phyloP scores from a whole-genome alignment of 2,797 vertebrate genomes.

The Hybognathus amarus region DNA sequence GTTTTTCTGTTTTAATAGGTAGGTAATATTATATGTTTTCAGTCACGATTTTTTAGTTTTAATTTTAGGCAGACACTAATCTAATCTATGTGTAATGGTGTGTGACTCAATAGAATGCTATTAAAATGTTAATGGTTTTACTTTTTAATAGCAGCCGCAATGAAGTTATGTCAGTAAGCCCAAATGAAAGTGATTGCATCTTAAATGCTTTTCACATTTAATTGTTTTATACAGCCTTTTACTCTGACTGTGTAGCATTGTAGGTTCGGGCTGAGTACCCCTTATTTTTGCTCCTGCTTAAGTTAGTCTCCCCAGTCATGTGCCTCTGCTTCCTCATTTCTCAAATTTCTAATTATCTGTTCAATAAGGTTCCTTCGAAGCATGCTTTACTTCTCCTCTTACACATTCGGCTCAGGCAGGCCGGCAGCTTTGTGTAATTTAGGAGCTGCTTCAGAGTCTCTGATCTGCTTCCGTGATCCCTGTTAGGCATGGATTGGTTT shows the following conservation, averaged over 20 bases:
- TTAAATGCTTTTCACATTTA: neutral
- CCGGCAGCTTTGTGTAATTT: conserved; percentile 56
- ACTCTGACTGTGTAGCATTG: neutral
- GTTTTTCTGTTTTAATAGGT: neutral
- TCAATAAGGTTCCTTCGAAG: conserved; percentile 41
- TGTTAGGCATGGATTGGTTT: conserved; percentile 53
- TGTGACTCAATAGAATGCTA: neutral
- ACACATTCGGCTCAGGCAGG: conserved; percentile 53
- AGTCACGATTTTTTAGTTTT: neutral
- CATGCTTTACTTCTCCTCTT: conserved; percentile 27
- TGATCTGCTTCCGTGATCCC: conserved; percentile 53
- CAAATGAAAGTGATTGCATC: neutral
- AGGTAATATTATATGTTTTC: neutral
- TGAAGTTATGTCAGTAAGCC: neutral
- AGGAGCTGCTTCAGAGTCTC: conserved; percentile 46
- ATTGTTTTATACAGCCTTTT: neutral
- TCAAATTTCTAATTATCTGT: conserved; percentile 49
- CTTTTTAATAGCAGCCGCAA: neutral
- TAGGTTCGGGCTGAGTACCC: no score
- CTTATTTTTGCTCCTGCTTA: neutral
- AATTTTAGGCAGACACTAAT: neutral
- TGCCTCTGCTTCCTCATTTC: conserved; percentile 44
- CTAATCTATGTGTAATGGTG: neutral
- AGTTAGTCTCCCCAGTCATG: neutral
- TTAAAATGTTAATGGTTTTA: neutral